A percentile compares a stretch with the other conserved stretches of the same genome.
Conservation (phyloP, 2,113 vertebrate genomes). For the Channa maculata region DNA sequence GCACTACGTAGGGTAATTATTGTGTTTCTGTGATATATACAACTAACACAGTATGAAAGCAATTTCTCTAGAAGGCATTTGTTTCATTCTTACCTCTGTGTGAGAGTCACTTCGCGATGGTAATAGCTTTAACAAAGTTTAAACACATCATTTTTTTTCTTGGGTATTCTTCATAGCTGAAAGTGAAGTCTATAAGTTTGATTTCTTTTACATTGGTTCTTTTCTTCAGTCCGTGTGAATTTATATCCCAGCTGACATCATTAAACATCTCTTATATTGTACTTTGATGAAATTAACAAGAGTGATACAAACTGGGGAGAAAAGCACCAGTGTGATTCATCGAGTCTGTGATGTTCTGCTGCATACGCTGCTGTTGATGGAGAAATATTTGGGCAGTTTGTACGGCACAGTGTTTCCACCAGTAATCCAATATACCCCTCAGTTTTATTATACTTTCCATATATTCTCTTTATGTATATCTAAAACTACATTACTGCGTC, state of each 20-base stretch:
- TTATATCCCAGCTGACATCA: constrained; percentile 53
- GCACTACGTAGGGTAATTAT: constrained; percentile 58
- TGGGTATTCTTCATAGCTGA: not conserved
- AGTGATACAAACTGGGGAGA: constrained; percentile 15
- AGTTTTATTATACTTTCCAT: constrained; percentile 20
- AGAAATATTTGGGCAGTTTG: constrained; percentile 26
- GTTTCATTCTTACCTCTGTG: constrained; percentile 29
- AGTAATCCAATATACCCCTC: not conserved
- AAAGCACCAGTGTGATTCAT: constrained; percentile 47
- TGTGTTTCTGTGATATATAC: constrained; percentile 64
- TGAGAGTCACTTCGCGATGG: constrained; percentile 24
- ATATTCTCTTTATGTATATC: constrained; percentile 9
- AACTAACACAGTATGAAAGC: constrained; percentile 40
- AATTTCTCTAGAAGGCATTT: constrained; percentile 48
- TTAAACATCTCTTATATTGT: constrained; percentile 51
- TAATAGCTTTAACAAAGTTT: constrained; percentile 18
- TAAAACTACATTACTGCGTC: not conserved
- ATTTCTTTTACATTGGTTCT: constrained; percentile 13
- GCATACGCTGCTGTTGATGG: constrained; percentile 4
- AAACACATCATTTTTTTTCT: not conserved
- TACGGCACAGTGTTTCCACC: constrained; percentile 13
- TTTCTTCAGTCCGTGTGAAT: constrained; percentile 47
- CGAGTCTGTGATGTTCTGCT: constrained; percentile 40
- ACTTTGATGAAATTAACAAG: constrained; percentile 45
- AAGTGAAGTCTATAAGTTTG: not conserved